phyloP scores from a whole-genome alignment of 2,888 invertebrate genomes.

The Netelia virgata region DNA sequence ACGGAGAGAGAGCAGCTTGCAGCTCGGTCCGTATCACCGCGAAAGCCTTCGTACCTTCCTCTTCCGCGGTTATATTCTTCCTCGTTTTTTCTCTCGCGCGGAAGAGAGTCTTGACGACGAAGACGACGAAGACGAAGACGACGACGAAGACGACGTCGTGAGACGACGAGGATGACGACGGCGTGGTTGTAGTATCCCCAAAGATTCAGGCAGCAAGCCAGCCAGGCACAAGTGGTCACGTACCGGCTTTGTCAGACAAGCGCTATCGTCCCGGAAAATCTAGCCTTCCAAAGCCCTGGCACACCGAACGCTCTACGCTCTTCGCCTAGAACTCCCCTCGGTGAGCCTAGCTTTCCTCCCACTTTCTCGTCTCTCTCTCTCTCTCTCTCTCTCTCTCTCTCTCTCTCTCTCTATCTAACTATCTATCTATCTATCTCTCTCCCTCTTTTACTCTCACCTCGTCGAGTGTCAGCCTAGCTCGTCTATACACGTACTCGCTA shows the following conservation, averaged over 20 bases:
- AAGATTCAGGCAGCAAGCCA: conserved; percentile 72
- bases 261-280: conserved; percentile 74
- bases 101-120: neutral
- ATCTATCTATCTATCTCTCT: neutral
- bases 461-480: too few relatives aligned
- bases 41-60: conserved; percentile 30
- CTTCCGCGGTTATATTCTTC: conserved; percentile 4
- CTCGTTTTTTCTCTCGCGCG: conserved; percentile 11
- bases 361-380: neutral
- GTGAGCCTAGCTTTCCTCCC: conserved; percentile 20
- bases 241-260: conserved; percentile 77
- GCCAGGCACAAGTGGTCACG: conserved; percentile 76
- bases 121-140: conserved; percentile 21
- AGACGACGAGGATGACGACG: conserved; percentile 22
- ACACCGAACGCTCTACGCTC: conserved; percentile 16
- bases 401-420: neutral
- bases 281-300: conserved; percentile 74
- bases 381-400: neutral
- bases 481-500: conserved; percentile 6
- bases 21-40: conserved; percentile 6
- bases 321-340: conserved; percentile 1
- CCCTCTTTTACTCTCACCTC: neutral
- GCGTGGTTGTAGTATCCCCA: conserved; percentile 63
- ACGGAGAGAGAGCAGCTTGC: conserved; percentile 24
- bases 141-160: neutral